phyloP scores from a whole-genome alignment of 1,140 invertebrate species.

The Bombus consobrinus region DNA sequence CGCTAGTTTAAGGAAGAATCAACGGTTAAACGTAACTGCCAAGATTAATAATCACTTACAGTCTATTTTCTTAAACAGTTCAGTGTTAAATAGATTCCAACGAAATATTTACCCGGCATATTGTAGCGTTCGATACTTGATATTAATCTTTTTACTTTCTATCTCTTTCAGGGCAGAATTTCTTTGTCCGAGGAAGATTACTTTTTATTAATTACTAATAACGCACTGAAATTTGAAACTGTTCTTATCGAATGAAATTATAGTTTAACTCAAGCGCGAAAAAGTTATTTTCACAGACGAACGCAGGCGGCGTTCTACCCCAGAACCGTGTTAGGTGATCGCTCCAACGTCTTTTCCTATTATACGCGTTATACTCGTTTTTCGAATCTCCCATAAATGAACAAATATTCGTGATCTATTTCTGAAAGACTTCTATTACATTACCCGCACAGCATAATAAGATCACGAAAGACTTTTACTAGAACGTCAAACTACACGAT shows the following conservation, averaged over 20 bases:
- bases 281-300: too few species aligned
- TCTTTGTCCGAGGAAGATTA: too few species aligned
- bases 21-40: neutral
- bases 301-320: too few species aligned
- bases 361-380: too few species aligned
- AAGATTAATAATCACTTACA: neutral
- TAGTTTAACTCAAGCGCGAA: too few species aligned
- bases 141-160: neutral
- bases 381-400: too few species aligned
- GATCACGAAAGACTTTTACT: neutral
- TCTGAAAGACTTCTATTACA: neutral
- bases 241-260: too few species aligned
- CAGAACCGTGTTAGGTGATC: too few species aligned
- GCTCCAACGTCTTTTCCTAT: too few species aligned
- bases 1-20: neutral
- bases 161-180: too few species aligned
- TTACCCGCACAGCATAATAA: neutral
- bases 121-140: neutral
- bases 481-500: neutral
- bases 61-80: neutral
- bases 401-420: neutral
- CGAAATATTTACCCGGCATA: neutral
- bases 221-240: too few species aligned
- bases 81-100: neutral
- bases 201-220: too few species aligned